Evolutionary conservation across 1,140 invertebrate species (phyloP), one percentile per base, ranked within the genome.

Genomic region (Pseudomyrmex sp.): DNA sequence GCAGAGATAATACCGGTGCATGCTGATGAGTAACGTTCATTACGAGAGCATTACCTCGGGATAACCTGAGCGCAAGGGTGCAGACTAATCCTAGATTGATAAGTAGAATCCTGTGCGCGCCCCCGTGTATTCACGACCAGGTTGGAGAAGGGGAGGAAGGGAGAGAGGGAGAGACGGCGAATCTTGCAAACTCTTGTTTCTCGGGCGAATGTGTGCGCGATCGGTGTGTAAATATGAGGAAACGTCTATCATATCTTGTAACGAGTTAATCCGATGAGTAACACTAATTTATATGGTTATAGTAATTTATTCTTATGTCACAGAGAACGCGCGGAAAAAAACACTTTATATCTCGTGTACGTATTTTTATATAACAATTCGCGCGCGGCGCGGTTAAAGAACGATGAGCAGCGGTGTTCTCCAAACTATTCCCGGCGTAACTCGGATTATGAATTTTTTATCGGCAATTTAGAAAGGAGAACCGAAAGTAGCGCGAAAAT

Each of bases 11-110:
- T 88, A 82, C 76, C 63, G 76, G 58, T 83, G 88, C 89, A 85
- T 86, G 85, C 86, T 89, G 90, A 92, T 90, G 91, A 92, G 88
- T 91, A 91, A 91, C 89, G 87, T 92, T 92, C 91, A 92, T 92
- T 92, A 92, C 89, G 83, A 83, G 68, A 90, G 88, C 85, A 91
- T 92, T 91, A 92, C 87, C 87, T 87, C 66, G 73, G 87, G 84
- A 92, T 90, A 90, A 89, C 89, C 84, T 72, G 88, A 88, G 85
- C 80, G 86, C 90, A 88, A 90, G 91, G 90, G 89, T 90, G 89
- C 86, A 85, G 74, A 89, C 82, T 92, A 92, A 92, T 91, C 90
- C 89, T 87, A 83, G 84, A 91, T 91, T 92, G 91, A 91, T 91
- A 91, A 92, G 89, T 91, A 89, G 88, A 90, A 90, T 92, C 87